These are phyloP conservation scores for Panthera uncia DNA, from an alignment of 2,113 vertebrate species.

Conservation along the genomic window DNA sequence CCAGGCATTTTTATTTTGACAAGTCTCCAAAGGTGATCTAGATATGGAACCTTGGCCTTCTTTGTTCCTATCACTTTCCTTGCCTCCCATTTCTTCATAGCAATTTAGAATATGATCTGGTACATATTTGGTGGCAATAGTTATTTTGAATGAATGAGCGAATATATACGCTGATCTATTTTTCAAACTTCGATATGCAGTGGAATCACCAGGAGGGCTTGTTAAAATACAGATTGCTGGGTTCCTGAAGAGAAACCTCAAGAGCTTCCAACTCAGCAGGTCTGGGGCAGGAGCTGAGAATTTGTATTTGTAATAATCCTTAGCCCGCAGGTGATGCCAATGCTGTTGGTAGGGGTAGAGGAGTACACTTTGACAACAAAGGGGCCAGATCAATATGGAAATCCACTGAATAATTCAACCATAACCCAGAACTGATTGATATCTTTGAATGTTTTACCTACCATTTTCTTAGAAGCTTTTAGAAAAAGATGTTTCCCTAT, in stretches of 20 bases:
- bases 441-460: not conserved
- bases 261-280: not conserved
- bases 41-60: not conserved
- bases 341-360: too few species aligned
- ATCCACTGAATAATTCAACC: not conserved
- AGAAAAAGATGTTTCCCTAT: slow-evolving; percentile 20
- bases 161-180: not conserved
- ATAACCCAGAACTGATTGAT: not conserved
- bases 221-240: not conserved
- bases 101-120: not conserved
- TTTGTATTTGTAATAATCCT: not conserved
- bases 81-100: not conserved
- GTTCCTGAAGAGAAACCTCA: not conserved
- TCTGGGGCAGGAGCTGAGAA: not conserved
- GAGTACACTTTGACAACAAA: not conserved
- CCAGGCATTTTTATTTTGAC: not conserved
- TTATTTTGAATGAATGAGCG: not conserved
- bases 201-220: not conserved
- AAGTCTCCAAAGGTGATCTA: not conserved
- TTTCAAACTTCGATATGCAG: not conserved
- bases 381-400: not conserved
- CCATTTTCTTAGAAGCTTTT: not conserved
- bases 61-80: not conserved
- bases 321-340: not conserved
- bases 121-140: not conserved